Evolutionary conservation across 2,888 invertebrate genomes (phyloP), one percentile per base, ranked within the genome.

Genomic region (Drosophila nr. medialis): DNA sequence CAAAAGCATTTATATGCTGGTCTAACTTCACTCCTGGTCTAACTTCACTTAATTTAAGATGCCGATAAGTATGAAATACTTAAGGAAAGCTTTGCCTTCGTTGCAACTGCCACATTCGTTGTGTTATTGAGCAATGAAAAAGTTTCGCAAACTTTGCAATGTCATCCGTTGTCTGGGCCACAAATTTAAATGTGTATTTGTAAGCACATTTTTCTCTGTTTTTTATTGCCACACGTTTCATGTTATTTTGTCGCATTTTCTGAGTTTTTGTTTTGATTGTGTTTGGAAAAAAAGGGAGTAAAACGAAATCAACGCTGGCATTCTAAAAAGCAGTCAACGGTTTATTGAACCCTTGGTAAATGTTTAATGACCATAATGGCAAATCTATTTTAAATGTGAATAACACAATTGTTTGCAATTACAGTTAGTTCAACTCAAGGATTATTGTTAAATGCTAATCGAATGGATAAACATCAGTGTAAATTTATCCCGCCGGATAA

Each of bases 271-370:
- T 42, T 63, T 78, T 36, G 40, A 58, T 55, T 61, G 40, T 15
- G 24, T 13, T 24, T 30, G 54, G 15, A 60, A 62, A 42, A 53
- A 65, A 80, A 72, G 61, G 50, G 54, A 50, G 18, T 36, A 60
- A 51, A 51, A 56, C 50, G 18, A 48, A 53, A 61, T 65, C 51
- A 63, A 48, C 49, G 29, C 49, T 36, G 75, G 70, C 72, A 72
- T 81, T 75, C 68, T 55, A 64, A 76, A 83, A 42, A 72, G 60
- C 51, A 34, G 11, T 15, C 29, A 29, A 54, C 18, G 49, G 86
- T 79, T 75, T 79, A 64, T 82, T 82, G 75, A 88, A 79, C 86
- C 42, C 36, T 30, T 29, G n/a, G n/a, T 29, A 54, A 62, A 72
- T 65, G 51, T 58, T 64, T 42, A 58, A 61, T 62, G 61, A 50